phyloP scores from a whole-genome alignment of 2,888 invertebrate genomes.

The Amphipyra tragopoginis region DNA sequence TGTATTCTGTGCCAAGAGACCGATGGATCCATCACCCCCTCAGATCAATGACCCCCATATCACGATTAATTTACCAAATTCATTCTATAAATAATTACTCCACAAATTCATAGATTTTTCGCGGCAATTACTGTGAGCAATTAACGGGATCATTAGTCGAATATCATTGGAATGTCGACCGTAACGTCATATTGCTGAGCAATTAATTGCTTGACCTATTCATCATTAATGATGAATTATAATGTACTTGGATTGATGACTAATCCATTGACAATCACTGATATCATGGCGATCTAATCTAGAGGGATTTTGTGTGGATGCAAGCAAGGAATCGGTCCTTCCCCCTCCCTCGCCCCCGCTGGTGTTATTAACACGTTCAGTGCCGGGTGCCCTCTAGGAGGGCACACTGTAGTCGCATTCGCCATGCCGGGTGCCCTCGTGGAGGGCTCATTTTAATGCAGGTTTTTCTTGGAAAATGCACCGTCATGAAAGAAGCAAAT shows the following conservation, averaged over 20 bases:
- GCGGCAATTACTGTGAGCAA: conserved; percentile 53
- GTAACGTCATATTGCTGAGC: conserved; percentile 43
- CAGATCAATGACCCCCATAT: neutral
- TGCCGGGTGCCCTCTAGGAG: too few relatives aligned
- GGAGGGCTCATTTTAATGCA: too few relatives aligned
- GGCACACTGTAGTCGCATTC: too few relatives aligned
- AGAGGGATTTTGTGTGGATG: too few relatives aligned
- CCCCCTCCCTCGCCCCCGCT: too few relatives aligned
- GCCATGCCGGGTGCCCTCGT: too few relatives aligned
- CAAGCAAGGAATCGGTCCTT: too few relatives aligned
- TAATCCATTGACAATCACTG: conserved; percentile 16
- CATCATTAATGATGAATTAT: conserved; percentile 42
- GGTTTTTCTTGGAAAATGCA: too few relatives aligned
- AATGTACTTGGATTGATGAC: conserved; percentile 9
- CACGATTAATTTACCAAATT: conserved; percentile 19
- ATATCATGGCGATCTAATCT: neutral
- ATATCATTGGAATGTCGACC: conserved; percentile 54
- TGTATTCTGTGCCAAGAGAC: too few relatives aligned
- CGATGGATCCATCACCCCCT: too few relatives aligned
- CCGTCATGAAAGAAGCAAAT: too few relatives aligned
- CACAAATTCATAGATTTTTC: conserved; percentile 51
- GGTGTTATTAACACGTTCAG: too few relatives aligned
- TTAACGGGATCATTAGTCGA: conserved; percentile 58
- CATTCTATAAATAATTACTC: conserved; percentile 19
- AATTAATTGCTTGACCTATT: conserved; percentile 47